Evolutionary conservation across 1,140 invertebrate species (phyloP).

Genomic region (Zophobas atratus): DNA sequence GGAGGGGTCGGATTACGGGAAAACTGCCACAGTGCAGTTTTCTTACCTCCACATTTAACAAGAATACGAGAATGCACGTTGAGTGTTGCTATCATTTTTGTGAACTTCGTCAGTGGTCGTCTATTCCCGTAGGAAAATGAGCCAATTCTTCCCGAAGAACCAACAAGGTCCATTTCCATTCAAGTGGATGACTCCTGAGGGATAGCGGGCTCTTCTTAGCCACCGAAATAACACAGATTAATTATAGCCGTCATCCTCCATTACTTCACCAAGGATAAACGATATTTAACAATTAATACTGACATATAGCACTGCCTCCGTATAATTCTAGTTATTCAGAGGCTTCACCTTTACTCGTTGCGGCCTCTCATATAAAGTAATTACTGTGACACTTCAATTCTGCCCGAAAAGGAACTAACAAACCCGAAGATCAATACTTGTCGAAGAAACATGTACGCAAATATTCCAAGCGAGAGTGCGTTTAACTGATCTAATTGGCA

Average conservation of each 20-base stretch:
- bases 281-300: conserved; percentile 68
- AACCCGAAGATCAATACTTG: no score
- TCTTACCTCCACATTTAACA: no score
- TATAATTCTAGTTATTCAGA: conserved; percentile 58
- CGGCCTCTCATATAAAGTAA: not conserved
- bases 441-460: no score
- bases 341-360: conserved; percentile 51
- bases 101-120: not conserved
- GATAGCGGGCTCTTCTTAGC: conserved; percentile 63
- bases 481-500: no score
- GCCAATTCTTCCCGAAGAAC: conserved; percentile 30
- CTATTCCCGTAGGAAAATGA: not conserved
- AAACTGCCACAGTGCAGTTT: no score
- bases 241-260: conserved; percentile 67
- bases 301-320: conserved; percentile 63
- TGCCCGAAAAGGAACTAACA: no score
- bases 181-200: conserved; percentile 64
- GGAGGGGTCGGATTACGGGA: no score
- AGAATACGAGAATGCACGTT: no score
- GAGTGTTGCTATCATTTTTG: no score
- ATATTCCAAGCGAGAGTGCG: no score
- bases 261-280: conserved; percentile 66
- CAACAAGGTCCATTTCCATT: conserved; percentile 48
- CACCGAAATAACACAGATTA: conserved; percentile 67
- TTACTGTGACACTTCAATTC: not conserved